These are phyloP conservation scores for Acronicta aceris DNA, from an alignment of 2,888 invertebrate genomes.

Conservation along the genomic window DNA sequence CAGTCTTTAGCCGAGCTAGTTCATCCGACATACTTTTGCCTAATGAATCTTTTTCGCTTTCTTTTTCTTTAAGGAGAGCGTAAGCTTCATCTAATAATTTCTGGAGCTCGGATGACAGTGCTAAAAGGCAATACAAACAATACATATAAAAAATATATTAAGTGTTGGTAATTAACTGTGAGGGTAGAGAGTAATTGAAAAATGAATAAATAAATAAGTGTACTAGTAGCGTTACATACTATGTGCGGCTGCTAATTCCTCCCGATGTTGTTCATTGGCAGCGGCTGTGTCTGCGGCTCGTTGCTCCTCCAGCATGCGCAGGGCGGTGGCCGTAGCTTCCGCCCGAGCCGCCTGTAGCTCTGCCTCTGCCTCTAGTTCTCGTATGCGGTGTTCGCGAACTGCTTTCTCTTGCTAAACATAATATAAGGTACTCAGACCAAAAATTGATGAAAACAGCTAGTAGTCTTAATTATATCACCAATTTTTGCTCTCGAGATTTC, in stretches of 20 bases:
- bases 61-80: conserved; percentile 85
- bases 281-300: conserved; percentile 72
- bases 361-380: conserved; percentile 79
- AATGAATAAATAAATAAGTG: no score
- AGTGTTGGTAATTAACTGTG: no score
- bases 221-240: conserved; percentile 62
- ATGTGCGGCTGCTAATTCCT: conserved; percentile 84
- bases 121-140: conserved; percentile 64
- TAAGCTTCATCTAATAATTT: conserved; percentile 87
- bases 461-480: no score
- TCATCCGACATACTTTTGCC: conserved; percentile 87
- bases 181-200: no score
- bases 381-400: conserved; percentile 86
- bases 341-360: conserved; percentile 77
- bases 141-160: no score
- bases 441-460: no score
- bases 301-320: conserved; percentile 77
- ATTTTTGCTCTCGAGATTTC: no score
- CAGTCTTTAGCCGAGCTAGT: conserved; percentile 76
- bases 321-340: conserved; percentile 76
- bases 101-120: conserved; percentile 85
- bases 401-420: conserved; percentile 75
- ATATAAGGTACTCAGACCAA: not conserved
- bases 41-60: conserved; percentile 84
- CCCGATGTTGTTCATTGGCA: conserved; percentile 78